Percentiles rank a stretch among this genome's conserved stretches.
These are phyloP conservation scores for Piprites chloris DNA, from an alignment of 2,113 vertebrate genomes.

Conservation along the genomic window DNA sequence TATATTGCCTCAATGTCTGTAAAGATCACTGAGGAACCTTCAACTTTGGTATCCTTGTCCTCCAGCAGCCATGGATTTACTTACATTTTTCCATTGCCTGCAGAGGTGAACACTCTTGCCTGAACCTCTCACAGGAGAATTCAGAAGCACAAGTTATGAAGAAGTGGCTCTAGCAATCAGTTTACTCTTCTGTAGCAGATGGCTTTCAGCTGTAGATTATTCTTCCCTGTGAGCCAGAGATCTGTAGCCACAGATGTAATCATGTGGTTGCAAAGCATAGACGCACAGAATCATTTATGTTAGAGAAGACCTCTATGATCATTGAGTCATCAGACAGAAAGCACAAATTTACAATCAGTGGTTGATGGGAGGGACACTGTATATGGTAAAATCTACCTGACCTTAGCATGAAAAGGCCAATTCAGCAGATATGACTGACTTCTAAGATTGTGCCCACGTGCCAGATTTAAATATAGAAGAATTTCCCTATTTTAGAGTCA, in stretches of 20 bases:
- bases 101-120: not conserved
- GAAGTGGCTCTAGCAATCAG: not conserved
- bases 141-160: not conserved
- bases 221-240: not conserved
- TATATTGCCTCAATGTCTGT: not conserved
- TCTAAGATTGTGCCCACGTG: not conserved
- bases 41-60: accelerated
- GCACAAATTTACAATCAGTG: not conserved
- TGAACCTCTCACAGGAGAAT: not conserved
- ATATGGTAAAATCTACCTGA: not conserved
- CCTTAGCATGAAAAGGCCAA: not conserved
- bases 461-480: not conserved
- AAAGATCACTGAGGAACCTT: not conserved
- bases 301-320: not conserved
- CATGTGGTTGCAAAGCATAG: not conserved
- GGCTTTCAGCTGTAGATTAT: not conserved
- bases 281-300: not conserved
- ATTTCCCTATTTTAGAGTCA: not conserved
- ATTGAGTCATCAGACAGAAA: not conserved
- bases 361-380: not conserved
- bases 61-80: not conserved
- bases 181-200: not conserved
- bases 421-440: not conserved
- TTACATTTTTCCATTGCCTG: not conserved
- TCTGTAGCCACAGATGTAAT: not conserved